A percentile compares a stretch with the other conserved stretches of the same genome.
phyloP scores from a whole-genome alignment of 2,797 vertebrate genomes.

The Lepidocolaptes lacrymiger region DNA sequence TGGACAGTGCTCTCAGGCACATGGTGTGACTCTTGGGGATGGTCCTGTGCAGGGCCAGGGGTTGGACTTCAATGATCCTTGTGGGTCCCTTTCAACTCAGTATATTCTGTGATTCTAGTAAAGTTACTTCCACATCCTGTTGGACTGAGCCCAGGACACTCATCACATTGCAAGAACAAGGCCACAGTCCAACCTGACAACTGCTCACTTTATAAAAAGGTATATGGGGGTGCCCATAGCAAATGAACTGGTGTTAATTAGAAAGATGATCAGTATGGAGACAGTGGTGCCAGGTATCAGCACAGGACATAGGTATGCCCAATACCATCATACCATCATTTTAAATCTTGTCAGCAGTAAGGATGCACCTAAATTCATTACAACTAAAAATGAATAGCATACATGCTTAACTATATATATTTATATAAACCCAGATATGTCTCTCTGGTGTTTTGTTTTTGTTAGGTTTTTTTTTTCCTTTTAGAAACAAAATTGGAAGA shows the following conservation, averaged over 20 bases:
- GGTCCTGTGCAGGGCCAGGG: background rate
- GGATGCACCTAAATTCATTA: background rate
- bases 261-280: background rate
- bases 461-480: background rate
- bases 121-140: background rate
- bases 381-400: background rate
- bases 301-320: background rate
- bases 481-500: constrained; percentile 5
- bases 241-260: background rate
- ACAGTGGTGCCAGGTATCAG: background rate
- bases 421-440: background rate
- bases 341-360: background rate
- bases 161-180: background rate
- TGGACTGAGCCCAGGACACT: background rate
- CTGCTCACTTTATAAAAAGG: background rate
- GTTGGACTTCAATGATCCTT: background rate
- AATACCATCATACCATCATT: background rate
- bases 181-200: background rate
- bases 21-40: background rate
- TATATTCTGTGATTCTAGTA: background rate
- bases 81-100: background rate
- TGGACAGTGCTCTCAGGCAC: background rate
- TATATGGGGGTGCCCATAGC: background rate
- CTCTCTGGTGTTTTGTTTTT: background rate
- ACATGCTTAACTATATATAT: background rate